A percentile compares a stretch with the other conserved stretches of the same genome.
These are phyloP conservation scores for Arctia plantaginis DNA, from an alignment of 2,888 invertebrate species.

Conservation along the genomic window DNA sequence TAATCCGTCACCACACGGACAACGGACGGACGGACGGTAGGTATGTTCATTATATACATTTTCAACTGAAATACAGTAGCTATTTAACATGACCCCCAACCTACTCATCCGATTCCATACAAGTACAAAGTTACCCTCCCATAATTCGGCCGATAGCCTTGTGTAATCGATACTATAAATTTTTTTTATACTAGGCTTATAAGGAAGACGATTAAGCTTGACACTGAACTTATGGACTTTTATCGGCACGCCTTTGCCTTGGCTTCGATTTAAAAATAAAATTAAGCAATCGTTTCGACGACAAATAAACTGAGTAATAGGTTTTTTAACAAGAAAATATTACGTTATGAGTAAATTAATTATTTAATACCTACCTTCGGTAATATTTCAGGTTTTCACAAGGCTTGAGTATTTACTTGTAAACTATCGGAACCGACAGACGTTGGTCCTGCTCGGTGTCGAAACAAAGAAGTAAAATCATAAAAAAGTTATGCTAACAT, in stretches of 20 bases:
- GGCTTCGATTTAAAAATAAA: constrained; percentile 26
- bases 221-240: constrained; percentile 38
- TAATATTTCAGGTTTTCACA: background rate
- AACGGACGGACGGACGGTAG: too few relatives aligned
- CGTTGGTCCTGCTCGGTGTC: too few relatives aligned
- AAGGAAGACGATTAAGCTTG: constrained; percentile 40
- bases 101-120: background rate
- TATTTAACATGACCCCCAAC: background rate
- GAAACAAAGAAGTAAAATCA: too few relatives aligned
- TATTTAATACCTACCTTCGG: background rate
- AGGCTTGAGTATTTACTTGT: background rate
- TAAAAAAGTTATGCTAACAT: too few relatives aligned
- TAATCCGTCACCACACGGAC: too few relatives aligned
- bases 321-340: background rate
- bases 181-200: constrained; percentile 29
- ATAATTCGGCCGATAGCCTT: constrained; percentile 17
- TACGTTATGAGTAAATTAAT: background rate
- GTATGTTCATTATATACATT: background rate
- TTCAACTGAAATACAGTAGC: background rate
- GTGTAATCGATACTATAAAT: constrained; percentile 18
- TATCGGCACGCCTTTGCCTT: constrained; percentile 31
- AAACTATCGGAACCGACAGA: too few relatives aligned
- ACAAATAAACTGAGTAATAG: background rate
- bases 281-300: constrained; percentile 24
- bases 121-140: constrained; percentile 6